phyloP scores from a whole-genome alignment of 2,888 invertebrate species.

The Rutpela maculata region DNA sequence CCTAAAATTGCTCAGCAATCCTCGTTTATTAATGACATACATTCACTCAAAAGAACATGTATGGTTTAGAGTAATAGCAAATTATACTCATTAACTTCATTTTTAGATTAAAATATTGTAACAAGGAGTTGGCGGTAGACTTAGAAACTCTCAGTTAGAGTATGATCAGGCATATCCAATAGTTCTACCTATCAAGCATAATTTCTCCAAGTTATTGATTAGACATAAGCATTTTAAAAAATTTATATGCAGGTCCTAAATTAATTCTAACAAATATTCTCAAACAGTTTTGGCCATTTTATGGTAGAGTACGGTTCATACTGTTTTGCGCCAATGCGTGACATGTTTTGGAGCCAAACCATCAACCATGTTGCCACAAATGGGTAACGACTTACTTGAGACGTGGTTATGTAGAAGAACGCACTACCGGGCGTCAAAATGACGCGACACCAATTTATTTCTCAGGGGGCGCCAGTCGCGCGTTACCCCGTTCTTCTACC shows the following conservation, averaged over 20 bases:
- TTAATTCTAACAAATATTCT: not conserved
- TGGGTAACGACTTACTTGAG: no score
- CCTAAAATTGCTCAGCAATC: not conserved
- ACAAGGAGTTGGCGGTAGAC: no score
- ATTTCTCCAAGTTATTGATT: conserved; percentile 19
- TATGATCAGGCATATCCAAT: conserved; percentile 29
- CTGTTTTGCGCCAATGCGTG: conserved; percentile 25
- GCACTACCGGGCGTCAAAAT: no score
- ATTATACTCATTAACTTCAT: conserved; percentile 38
- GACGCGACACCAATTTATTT: no score
- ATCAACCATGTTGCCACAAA: not conserved
- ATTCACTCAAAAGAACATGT: not conserved
- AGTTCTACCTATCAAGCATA: conserved; percentile 11
- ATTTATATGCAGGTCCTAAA: conserved; percentile 28
- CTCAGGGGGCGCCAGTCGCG: no score
- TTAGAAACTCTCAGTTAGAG: conserved; percentile 25
- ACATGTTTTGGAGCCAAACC: conserved; percentile 26
- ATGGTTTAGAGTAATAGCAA: conserved; percentile 18
- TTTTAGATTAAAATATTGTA: conserved; percentile 38
- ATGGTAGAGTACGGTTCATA: conserved; percentile 14
- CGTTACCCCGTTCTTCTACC: no score
- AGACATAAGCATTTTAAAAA: conserved; percentile 23
- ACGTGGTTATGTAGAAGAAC: no score
- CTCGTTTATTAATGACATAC: not conserved
- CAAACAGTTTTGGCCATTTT: conserved; percentile 19